Evolutionary conservation across 1,140 invertebrate genomes (phyloP), one percentile per base, ranked within the genome.

Genomic region (Saccostrea cuccullata): DNA sequence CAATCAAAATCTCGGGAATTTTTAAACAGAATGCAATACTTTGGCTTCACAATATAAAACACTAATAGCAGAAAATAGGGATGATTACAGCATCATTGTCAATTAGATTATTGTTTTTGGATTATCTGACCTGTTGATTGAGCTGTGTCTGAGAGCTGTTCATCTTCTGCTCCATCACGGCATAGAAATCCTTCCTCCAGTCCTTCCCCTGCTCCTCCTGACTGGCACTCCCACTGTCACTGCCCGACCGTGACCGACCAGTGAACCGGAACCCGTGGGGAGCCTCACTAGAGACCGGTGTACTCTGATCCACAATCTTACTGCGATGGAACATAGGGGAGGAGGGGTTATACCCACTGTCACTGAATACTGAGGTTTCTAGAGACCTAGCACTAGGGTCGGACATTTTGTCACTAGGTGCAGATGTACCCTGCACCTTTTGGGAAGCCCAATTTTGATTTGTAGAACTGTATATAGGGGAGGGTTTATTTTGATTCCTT

Each of bases 241-340:
- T 89, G 86, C 86, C 86, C 47, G 88, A 89, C 88, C 88, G 86
- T 87, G 88, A 89, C 88, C 88, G 86, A n/a, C 56, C 73, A 47
- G 40, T 8, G 55, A 87, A 85, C 55, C 82, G 55, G 40, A 90
- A 87, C 64, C 77, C 82, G 23, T 86, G 87, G 23, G 91, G 85
- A 55, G 91, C 73, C n/a, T 88, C 89, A n/a, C 86, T 87, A 13
- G 89, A 82, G 15, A 92, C 88, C 0, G 93, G 93, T 30, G 92
- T 92, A 84, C 92, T 93, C 84, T 93, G 93, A 84, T 94, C 92
- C 36, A 92, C 58, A 77, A 93, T 90, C 55, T 90, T 91, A 82
- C 91, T 90, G 17, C 89, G 87, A 82, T 92, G 90, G 77, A 93
- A 91, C 20, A 90, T 90, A 36, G 93, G 92, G 36, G 92, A 93